phyloP scores from a whole-genome alignment of 2,888 invertebrate genomes.

The Chouioia cunea region DNA sequence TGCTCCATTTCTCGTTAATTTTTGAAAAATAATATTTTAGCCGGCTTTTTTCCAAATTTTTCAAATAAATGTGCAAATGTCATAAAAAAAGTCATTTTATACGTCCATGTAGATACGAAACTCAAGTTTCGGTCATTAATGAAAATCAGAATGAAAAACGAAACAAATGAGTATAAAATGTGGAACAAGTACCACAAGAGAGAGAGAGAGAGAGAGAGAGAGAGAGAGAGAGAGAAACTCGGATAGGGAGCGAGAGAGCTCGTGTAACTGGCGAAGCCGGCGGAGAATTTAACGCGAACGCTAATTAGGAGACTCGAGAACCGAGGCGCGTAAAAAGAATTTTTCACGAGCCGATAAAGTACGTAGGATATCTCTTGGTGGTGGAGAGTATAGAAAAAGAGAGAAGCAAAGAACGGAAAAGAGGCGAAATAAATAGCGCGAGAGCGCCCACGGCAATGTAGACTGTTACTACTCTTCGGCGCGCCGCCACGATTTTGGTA shows the following conservation, averaged over 20 bases:
- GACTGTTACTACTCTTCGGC: background rate
- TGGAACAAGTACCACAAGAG: no score
- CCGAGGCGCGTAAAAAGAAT: background rate
- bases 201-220: no score
- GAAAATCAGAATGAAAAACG: no score
- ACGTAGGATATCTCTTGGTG: background rate
- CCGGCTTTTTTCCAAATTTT: no score
- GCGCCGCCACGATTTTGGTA: constrained; percentile 14
- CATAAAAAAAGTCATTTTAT: constrained; percentile 1
- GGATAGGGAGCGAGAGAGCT: no score
- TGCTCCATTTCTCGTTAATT: no score
- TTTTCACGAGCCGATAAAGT: constrained; percentile 1
- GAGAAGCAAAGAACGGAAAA: background rate
- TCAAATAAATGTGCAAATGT: no score
- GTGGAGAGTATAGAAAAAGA: background rate
- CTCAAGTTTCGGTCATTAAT: no score
- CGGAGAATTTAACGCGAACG: constrained; percentile 2
- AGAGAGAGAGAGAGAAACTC: no score
- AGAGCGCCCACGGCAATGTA: background rate
- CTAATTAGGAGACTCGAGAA: constrained; percentile 2
- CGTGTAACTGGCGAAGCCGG: background rate
- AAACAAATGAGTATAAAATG: no score
- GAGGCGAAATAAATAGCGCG: constrained; percentile 11
- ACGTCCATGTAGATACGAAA: background rate
- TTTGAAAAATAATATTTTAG: no score